Conservation (phyloP, 2,113 vertebrate species). For the Phalacrocorax brasilianus region DNA sequence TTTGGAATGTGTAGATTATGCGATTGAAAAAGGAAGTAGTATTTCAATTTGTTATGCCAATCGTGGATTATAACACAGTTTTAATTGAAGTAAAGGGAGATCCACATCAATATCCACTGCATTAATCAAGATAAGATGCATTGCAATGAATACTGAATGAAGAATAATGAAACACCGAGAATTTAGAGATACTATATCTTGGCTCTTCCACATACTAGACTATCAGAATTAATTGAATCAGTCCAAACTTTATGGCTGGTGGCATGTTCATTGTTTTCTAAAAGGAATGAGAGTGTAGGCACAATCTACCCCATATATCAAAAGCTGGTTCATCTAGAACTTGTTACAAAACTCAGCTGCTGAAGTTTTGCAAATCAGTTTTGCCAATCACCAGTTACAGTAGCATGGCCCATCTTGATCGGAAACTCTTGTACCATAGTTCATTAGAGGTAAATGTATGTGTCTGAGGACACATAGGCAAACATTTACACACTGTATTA, state of each 20-base stretch:
- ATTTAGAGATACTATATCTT: neutral
- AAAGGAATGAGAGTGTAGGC: neutral
- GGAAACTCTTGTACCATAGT: neutral
- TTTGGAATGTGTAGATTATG: neutral
- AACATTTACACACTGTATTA: neutral
- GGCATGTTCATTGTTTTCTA: neutral
- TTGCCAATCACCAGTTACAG: neutral
- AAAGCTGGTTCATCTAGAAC: neutral
- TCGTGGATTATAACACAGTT: slow-evolving; percentile 1
- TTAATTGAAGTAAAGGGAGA: slow-evolving; percentile 32
- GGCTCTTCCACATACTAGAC: neutral
- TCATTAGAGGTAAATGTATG: neutral
- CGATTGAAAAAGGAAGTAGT: slow-evolving; percentile 30
- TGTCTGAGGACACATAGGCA: neutral
- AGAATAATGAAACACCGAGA: slow-evolving; percentile 1
- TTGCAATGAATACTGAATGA: slow-evolving; percentile 10
- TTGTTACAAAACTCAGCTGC: neutral
- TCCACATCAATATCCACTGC: neutral
- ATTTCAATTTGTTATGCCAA: slow-evolving; percentile 4
- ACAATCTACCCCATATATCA: neutral
- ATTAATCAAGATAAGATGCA: slow-evolving; percentile 15
- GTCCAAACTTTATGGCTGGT: neutral
- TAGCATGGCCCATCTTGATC: neutral
- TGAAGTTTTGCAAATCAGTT: neutral
- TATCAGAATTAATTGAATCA: neutral